phyloP scores from a whole-genome alignment of 1,140 invertebrate genomes.

The Hylyphantes graminicola region DNA sequence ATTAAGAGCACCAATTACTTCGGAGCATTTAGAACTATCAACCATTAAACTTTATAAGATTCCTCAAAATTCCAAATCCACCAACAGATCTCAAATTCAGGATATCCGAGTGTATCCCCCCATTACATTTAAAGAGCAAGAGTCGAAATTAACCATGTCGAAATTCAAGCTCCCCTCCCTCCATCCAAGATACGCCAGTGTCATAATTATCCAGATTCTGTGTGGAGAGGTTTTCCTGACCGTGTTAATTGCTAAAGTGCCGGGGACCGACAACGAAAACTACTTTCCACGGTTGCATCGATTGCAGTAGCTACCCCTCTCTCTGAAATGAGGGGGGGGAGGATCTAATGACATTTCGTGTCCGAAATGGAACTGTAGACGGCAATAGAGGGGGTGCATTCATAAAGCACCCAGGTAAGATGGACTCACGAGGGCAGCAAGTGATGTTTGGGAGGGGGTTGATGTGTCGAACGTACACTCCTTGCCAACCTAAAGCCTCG shows the following conservation, averaged over 20 bases:
- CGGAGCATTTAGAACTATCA: too few relatives aligned
- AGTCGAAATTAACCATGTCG: not conserved
- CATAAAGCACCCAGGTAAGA: constrained; percentile 49
- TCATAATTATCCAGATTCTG: constrained; percentile 31
- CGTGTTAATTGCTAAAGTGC: constrained; percentile 36
- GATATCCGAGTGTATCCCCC: too few relatives aligned
- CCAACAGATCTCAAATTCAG: too few relatives aligned
- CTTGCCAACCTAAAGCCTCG: too few relatives aligned
- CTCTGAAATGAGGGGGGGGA: not conserved
- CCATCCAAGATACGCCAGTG: not conserved
- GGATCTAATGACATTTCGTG: constrained; percentile 45
- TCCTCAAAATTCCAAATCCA: too few relatives aligned
- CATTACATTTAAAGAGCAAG: too few relatives aligned
- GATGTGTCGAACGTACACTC: too few relatives aligned
- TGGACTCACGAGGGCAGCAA: not conserved
- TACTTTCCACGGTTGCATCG: constrained; percentile 39
- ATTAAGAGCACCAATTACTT: too few relatives aligned
- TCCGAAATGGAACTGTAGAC: constrained; percentile 44
- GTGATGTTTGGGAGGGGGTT: not conserved
- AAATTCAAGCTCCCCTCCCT: not conserved
- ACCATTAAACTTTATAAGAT: too few relatives aligned
- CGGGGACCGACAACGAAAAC: constrained; percentile 31
- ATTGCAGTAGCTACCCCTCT: constrained; percentile 4
- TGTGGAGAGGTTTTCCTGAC: not conserved
- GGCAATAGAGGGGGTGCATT: constrained; percentile 22